These are phyloP conservation scores for Lagria hirta DNA, from an alignment of 2,888 invertebrate species.

Conservation along the genomic window DNA sequence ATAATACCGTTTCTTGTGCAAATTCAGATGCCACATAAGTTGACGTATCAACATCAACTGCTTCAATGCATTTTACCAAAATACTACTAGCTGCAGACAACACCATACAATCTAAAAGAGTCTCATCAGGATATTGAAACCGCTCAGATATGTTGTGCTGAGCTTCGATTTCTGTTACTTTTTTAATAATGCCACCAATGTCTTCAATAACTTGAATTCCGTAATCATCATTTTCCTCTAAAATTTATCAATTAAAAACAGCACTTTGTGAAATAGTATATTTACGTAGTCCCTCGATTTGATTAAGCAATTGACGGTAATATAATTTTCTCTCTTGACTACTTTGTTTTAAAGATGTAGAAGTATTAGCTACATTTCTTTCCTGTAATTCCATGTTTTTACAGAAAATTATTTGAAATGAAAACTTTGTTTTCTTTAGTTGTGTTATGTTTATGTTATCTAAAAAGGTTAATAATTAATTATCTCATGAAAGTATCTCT, in stretches of 20 bases:
- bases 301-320: slow-evolving; percentile 24
- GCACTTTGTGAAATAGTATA: not conserved
- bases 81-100: slow-evolving; percentile 46
- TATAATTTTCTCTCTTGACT: slow-evolving; percentile 21
- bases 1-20: slow-evolving; percentile 55
- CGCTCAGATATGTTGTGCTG: slow-evolving; percentile 43
- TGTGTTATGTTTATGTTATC: no score
- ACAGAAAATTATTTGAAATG: no score
- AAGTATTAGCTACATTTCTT: no score
- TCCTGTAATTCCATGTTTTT: no score
- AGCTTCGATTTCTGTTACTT: slow-evolving; percentile 41
- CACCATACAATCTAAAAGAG: slow-evolving; percentile 45
- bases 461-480: no score
- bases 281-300: slow-evolving; percentile 28
- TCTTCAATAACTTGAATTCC: slow-evolving; percentile 38
- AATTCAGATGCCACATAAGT: slow-evolving; percentile 57
- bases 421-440: no score
- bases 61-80: slow-evolving; percentile 45
- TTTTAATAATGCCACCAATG: slow-evolving; percentile 41
- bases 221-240: slow-evolving; percentile 36
- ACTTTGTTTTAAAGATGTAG: no score
- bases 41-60: slow-evolving; percentile 52
- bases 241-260: slow-evolving; percentile 2
- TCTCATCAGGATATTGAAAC: slow-evolving; percentile 47
- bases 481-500: no score